Percentiles rank a stretch among this genome's conserved stretches.
Evolutionary conservation across 2,113 vertebrate species (phyloP).

Genomic region (Eurypyga helias): DNA sequence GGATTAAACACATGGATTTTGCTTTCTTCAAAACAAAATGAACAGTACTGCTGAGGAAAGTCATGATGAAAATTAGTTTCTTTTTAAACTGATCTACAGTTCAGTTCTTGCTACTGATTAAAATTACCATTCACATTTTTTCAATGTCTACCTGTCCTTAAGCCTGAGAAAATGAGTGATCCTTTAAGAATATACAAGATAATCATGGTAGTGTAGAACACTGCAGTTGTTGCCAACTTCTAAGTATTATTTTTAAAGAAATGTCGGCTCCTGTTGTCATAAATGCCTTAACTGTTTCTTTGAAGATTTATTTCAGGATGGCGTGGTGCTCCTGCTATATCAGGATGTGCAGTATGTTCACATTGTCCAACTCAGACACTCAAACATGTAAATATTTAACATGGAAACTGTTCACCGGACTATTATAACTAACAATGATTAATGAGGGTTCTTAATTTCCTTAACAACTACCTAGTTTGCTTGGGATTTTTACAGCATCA

Average conservation of each 20-base stretch:
- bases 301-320: not conserved
- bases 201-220: not conserved
- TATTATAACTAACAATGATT: not conserved
- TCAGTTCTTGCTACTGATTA: not conserved
- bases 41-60: not conserved
- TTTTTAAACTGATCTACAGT: not conserved
- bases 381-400: not conserved
- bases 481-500: not conserved
- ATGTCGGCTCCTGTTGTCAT: not conserved
- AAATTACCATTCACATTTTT: not conserved
- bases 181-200: not conserved
- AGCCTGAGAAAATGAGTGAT: not conserved
- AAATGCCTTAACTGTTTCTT: not conserved
- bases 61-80: not conserved
- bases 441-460: slow-evolving; percentile 9
- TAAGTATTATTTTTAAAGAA: not conserved
- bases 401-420: not conserved
- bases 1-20: not conserved
- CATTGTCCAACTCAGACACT: not conserved
- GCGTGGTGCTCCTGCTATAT: not conserved
- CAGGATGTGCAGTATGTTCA: not conserved
- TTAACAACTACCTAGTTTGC: not conserved
- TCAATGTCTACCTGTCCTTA: not conserved
- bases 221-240: not conserved
- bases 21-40: not conserved